Conservation (phyloP, 2,113 vertebrate species). For the Entosphenus tridentatus region DNA sequence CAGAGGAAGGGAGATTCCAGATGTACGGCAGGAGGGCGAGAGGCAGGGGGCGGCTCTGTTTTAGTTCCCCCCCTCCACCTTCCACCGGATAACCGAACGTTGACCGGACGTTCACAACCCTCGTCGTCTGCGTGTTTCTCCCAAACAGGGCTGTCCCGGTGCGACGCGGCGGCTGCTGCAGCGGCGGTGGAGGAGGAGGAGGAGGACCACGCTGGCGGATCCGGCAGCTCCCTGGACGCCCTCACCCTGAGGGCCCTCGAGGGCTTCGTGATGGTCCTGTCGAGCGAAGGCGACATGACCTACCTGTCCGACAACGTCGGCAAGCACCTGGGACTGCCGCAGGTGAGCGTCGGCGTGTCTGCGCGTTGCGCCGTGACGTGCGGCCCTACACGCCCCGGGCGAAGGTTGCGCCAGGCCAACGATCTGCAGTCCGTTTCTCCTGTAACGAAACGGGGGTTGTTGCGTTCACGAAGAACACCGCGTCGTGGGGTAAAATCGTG, state of each 20-base stretch:
- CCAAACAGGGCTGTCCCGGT: too few species aligned
- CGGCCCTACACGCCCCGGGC: too few species aligned
- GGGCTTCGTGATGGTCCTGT: slow-evolving; percentile 93
- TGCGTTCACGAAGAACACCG: neutral
- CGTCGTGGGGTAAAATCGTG: neutral
- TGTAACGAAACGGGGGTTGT: neutral
- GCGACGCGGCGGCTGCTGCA: slow-evolving; percentile 11
- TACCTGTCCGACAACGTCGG: slow-evolving; percentile 85
- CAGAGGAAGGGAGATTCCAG: too few species aligned
- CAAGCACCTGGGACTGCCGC: slow-evolving; percentile 84
- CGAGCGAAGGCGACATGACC: slow-evolving; percentile 86
- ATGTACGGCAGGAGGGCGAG: too few species aligned
- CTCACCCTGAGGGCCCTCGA: slow-evolving; percentile 85
- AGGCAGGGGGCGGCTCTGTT: too few species aligned
- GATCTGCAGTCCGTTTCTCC: neutral
- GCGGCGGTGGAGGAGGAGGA: slow-evolving; percentile 34
- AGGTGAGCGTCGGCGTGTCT: slow-evolving; percentile 29
- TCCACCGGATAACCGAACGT: too few species aligned
- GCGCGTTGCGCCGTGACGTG: neutral
- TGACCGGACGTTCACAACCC: too few species aligned
- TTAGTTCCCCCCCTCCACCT: too few species aligned
- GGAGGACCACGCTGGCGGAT: slow-evolving; percentile 18
- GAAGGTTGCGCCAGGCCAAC: slow-evolving; percentile 7
- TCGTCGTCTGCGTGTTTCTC: too few species aligned
- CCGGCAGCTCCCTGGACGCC: slow-evolving; percentile 57